Conservation (phyloP, 2,888 invertebrate genomes). For the Bhutanitis thaidina region DNA sequence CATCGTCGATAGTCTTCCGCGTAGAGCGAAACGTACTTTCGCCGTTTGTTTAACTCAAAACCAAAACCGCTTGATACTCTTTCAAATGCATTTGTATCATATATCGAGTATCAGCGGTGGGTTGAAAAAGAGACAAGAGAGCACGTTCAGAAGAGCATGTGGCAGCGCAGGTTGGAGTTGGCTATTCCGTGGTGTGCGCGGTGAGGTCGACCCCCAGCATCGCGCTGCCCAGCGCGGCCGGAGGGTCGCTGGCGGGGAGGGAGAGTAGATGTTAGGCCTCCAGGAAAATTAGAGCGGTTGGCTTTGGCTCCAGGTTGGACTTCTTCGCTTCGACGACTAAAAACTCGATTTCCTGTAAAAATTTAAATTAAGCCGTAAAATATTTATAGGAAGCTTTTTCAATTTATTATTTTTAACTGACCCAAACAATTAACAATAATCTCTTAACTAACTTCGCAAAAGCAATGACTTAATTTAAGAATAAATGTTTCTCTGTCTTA, state of each 20-base stretch:
- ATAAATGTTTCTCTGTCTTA: too few species aligned
- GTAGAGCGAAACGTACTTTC: conserved; percentile 42
- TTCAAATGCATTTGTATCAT: background rate
- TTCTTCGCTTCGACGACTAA: conserved; percentile 95
- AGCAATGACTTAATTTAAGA: too few species aligned
- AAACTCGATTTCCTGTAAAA: conserved; percentile 91
- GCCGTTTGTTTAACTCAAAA: conserved; percentile 6
- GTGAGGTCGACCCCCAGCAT: conserved; percentile 81
- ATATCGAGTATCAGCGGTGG: background rate
- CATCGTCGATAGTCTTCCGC: conserved; percentile 39
- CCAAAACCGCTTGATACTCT: background rate
- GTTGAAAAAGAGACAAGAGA: conserved; percentile 18
- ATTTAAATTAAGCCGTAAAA: background rate
- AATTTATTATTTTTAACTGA: too few species aligned
- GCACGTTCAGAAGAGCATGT: conserved; percentile 74
- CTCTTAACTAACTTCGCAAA: too few species aligned
- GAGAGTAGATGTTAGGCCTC: conserved; percentile 95
- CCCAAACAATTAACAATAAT: too few species aligned
- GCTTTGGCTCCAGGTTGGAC: conserved; percentile 94
- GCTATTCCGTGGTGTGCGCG: conserved; percentile 80
- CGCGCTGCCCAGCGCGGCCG: conserved; percentile 84
- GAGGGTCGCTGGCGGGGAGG: conserved; percentile 90
- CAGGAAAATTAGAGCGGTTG: conserved; percentile 93
- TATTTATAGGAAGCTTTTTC: too few species aligned
- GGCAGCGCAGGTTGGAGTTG: conserved; percentile 80